Conservation (phyloP, 2,797 vertebrate genomes). For the Garrulus glandarius region DNA sequence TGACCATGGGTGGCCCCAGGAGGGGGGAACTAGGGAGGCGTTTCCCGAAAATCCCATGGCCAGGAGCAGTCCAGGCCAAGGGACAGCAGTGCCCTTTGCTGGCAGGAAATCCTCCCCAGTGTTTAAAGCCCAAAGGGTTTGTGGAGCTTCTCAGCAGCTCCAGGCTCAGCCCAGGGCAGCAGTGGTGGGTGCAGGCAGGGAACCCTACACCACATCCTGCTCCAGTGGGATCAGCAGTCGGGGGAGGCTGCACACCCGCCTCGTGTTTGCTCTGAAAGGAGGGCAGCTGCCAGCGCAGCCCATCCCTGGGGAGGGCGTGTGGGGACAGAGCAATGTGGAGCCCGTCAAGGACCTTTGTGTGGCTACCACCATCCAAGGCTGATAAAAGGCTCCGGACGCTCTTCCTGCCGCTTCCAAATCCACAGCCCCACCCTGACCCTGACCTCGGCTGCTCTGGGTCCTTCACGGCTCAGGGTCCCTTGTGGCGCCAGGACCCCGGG, state of each 20-base stretch:
- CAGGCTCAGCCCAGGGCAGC: background rate
- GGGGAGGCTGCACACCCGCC: background rate
- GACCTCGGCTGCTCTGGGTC: fast-evolving
- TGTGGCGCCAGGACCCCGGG: fast-evolving
- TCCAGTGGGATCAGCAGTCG: background rate
- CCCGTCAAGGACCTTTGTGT: background rate
- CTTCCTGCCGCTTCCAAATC: slow-evolving; percentile 21
- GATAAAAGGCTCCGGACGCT: background rate
- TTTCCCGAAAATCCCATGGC: background rate
- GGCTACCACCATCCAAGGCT: background rate
- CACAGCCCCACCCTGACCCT: background rate
- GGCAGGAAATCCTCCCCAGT: slow-evolving; percentile 19
- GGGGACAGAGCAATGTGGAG: fast-evolving
- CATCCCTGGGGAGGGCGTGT: background rate
- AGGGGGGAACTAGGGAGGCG: background rate
- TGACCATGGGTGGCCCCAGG: background rate
- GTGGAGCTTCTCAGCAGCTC: background rate
- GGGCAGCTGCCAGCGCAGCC: background rate
- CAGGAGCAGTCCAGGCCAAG: background rate
- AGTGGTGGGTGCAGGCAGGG: background rate
- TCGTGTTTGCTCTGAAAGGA: background rate
- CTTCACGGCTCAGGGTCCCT: fast-evolving
- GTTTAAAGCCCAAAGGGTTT: background rate
- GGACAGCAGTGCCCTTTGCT: background rate
- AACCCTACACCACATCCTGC: background rate